These are phyloP conservation scores for Halictus ligatus DNA, from an alignment of 2,888 invertebrate genomes.

Conservation along the genomic window DNA sequence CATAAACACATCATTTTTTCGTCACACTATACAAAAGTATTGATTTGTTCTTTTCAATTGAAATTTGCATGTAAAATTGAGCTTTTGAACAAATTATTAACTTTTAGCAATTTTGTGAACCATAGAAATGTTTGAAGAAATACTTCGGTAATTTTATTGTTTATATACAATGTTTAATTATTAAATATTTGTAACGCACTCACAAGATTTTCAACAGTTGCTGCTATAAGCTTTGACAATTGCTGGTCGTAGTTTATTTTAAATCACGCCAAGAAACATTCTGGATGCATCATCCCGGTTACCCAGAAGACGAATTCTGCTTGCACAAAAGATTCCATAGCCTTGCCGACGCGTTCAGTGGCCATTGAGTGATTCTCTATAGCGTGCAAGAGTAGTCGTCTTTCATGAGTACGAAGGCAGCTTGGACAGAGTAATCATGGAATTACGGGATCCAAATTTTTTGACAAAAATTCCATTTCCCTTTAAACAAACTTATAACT, in stretches of 20 bases:
- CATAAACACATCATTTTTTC: not conserved
- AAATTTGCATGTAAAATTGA: not conserved
- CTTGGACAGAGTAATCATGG: not conserved
- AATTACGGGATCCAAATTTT: not conserved
- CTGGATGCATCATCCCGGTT: slow-evolving; percentile 18
- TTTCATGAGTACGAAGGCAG: slow-evolving; percentile 5
- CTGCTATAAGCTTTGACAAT: slow-evolving; percentile 13
- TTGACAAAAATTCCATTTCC: not conserved
- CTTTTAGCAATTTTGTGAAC: not conserved
- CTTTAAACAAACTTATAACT: not conserved
- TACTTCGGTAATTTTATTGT: not conserved
- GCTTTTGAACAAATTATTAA: not conserved
- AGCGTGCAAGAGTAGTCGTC: slow-evolving; percentile 12
- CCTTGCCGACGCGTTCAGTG: slow-evolving; percentile 35
- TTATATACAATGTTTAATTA: not conserved
- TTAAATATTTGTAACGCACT: not conserved
- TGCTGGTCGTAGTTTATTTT: slow-evolving; percentile 28
- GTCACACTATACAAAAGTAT: not conserved
- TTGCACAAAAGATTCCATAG: slow-evolving; percentile 31
- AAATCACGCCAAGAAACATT: slow-evolving; percentile 16
- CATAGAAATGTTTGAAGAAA: not conserved
- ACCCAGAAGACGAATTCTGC: slow-evolving; percentile 18
- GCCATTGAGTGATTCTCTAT: slow-evolving; percentile 19
- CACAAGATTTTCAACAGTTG: not conserved
- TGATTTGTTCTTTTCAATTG: not conserved